A percentile compares a stretch with the other conserved stretches of the same genome.
Conservation (phyloP, 2,113 vertebrate genomes). For the Pipa parva region DNA sequence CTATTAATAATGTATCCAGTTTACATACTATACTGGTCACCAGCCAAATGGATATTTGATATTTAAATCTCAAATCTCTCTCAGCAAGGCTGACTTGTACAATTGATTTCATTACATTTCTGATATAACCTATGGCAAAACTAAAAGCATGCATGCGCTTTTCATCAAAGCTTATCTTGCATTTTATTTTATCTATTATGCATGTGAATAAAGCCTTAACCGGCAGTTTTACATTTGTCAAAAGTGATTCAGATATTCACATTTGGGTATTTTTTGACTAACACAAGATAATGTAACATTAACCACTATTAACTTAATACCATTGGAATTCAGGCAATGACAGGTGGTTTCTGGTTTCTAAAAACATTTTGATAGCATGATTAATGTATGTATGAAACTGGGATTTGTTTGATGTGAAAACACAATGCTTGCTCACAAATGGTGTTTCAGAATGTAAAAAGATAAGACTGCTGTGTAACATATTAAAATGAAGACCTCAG, state of each 20-base stretch:
- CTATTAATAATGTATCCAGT: too few species aligned
- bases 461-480: background rate
- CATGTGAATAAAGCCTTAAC: background rate
- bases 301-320: conserved; percentile 25
- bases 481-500: background rate
- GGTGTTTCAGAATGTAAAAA: background rate
- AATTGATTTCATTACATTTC: background rate
- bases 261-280: conserved; percentile 24
- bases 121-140: background rate
- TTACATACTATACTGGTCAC: too few species aligned
- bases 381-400: conserved; percentile 13
- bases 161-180: background rate
- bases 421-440: conserved; percentile 4
- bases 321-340: conserved; percentile 32
- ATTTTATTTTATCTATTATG: background rate
- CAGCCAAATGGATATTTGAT: too few species aligned
- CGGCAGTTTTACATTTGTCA: conserved; percentile 8
- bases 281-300: conserved; percentile 31
- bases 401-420: conserved; percentile 30
- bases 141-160: background rate
- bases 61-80: too few species aligned
- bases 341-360: conserved; percentile 31
- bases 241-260: conserved; percentile 2
- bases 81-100: too few species aligned
- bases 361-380: conserved; percentile 33